These are phyloP conservation scores for Punctoribates punctum DNA, from an alignment of 2,888 invertebrate genomes.

Conservation along the genomic window DNA sequence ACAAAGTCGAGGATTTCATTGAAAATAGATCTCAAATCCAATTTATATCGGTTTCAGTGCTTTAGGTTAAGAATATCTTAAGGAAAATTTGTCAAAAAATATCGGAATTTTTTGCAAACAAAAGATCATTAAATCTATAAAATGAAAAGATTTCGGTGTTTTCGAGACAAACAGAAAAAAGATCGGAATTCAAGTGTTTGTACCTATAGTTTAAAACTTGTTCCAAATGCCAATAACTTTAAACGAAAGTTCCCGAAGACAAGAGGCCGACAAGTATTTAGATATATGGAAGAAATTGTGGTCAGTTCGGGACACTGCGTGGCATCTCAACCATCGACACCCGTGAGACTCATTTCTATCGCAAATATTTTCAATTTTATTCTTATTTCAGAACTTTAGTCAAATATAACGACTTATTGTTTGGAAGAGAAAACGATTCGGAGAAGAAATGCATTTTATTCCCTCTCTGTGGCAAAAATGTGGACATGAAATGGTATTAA, in stretches of 20 bases:
- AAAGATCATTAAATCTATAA: no score
- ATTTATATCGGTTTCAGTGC: no score
- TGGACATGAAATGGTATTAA: slow-evolving; percentile 40
- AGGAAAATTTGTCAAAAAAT: no score
- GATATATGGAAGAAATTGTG: slow-evolving; percentile 40
- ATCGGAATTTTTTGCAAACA: no score
- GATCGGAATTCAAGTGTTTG: no score
- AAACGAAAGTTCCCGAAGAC: neutral
- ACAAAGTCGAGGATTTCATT: no score
- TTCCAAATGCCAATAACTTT: neutral
- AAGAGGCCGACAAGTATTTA: slow-evolving; percentile 35
- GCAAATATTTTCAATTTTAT: neutral
- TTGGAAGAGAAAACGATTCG: slow-evolving; percentile 24
- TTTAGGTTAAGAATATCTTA: no score
- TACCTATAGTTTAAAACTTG: neutral
- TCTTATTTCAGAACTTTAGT: slow-evolving; percentile 38
- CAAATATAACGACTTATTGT: slow-evolving; percentile 35
- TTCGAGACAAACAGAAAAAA: no score
- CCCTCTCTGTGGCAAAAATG: slow-evolving; percentile 43
- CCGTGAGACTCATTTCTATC: slow-evolving; percentile 37
- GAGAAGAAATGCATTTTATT: slow-evolving; percentile 28
- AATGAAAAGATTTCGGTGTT: no score
- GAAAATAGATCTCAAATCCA: no score
- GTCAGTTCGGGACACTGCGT: slow-evolving; percentile 42
- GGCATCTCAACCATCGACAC: slow-evolving; percentile 41